Evolutionary conservation across 2,113 vertebrate species (phyloP).

Genomic region (Zapornia atra): DNA sequence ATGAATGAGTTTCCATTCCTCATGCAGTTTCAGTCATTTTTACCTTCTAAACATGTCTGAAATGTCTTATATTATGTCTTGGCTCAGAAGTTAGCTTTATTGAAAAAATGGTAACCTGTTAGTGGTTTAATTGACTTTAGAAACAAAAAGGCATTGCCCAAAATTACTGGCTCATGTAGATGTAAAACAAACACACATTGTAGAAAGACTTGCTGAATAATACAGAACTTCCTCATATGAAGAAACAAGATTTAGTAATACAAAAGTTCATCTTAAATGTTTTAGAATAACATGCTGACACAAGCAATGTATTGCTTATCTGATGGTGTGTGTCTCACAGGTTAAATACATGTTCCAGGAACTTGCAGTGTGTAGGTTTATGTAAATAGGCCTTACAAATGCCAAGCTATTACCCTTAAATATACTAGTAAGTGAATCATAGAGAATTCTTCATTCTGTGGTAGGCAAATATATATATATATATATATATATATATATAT

Average conservation of each 20-base stretch:
- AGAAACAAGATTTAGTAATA: not conserved
- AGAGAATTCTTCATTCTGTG: not conserved
- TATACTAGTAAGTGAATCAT: not conserved
- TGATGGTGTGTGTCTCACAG: not conserved
- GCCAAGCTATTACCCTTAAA: not conserved
- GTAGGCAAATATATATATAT: not conserved
- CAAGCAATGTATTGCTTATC: not conserved
- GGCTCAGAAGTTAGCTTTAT: not conserved
- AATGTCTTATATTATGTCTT: not conserved
- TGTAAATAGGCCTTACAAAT: not conserved
- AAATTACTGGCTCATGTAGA: not conserved
- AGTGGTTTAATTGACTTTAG: not conserved
- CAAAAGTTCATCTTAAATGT: not conserved
- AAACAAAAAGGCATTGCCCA: not conserved
- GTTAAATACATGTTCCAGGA: not conserved
- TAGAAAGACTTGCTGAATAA: not conserved
- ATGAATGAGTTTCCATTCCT: not conserved
- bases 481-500: not conserved
- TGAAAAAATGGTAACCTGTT: not conserved
- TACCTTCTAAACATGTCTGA: not conserved
- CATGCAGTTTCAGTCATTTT: not conserved
- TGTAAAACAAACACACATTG: not conserved
- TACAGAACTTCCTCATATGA: not conserved
- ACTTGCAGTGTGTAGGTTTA: not conserved
- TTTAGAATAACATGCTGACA: not conserved